Percentiles rank a stretch among this genome's conserved stretches.
Evolutionary conservation across 2,888 invertebrate genomes (phyloP).

Genomic region (Mesorhabditis sp.): DNA sequence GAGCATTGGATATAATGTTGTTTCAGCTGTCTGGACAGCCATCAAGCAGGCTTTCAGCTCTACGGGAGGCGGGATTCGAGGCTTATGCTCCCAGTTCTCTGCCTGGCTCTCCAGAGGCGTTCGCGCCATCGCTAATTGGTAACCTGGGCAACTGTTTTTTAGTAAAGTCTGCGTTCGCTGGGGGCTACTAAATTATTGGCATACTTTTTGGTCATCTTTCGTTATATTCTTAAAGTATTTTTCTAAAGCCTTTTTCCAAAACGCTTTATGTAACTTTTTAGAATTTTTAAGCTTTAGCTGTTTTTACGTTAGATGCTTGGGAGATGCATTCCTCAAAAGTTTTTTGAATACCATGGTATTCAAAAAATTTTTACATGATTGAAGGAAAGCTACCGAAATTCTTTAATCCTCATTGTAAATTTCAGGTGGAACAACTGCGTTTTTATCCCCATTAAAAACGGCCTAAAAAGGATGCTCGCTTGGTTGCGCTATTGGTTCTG

Average conservation of each 20-base stretch:
- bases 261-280: constrained; percentile 8
- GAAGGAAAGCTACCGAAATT: too few species aligned
- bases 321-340: too few species aligned
- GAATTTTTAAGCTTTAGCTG: too few species aligned
- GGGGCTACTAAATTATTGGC: too few species aligned
- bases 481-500: constrained; percentile 46
- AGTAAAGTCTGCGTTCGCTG: too few species aligned
- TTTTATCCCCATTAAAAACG: constrained; percentile 10
- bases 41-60: neutral
- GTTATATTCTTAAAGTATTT: neutral
- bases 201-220: too few species aligned
- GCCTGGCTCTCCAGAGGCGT: neutral
- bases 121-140: neutral
- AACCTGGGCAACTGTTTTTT: too few species aligned
- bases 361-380: too few species aligned
- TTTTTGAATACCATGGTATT: too few species aligned
- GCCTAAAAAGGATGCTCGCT: constrained; percentile 10
- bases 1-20: neutral
- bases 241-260: neutral
- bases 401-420: constrained; percentile 14
- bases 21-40: neutral
- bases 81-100: neutral
- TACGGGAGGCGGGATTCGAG: constrained; percentile 9
- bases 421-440: constrained; percentile 14
- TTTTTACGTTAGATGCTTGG: too few species aligned